Evolutionary conservation across 1,140 invertebrate species (phyloP), one percentile per base, ranked within the genome.

Genomic region (Microplitis demolitor): DNA sequence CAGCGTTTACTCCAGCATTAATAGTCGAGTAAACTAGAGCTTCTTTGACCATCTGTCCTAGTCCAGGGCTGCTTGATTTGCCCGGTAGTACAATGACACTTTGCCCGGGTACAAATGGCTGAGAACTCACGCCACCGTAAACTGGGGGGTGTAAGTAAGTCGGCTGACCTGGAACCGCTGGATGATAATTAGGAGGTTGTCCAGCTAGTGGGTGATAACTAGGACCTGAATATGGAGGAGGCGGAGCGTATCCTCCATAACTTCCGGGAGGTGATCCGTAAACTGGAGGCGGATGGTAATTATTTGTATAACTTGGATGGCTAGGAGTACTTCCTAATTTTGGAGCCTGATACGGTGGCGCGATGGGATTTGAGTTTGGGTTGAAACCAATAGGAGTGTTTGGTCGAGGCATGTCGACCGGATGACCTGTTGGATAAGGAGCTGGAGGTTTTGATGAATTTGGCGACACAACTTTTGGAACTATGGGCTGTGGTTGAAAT

Each of bases 41-140:
- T 69, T 85, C 83, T 16, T 83, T 83, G 51, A 85, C 68, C 37
- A 84, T 77, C 13, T 83, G 76, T 8, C 84, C 84, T 2, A 85
- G 53, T 33, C 82, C 81, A 56, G 74, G 75, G n/a, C 79, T 77
- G 6, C 67, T 78, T 53, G 75, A 60, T 6, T 83, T 77, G 14
- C 73, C 76, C 6, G 81, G 79, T 53, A 80, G 60, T 8, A 83
- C 70, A 33, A 85, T 61, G 0, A 83, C 64, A 4, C 81, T 81
- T 71, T 82, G 84, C 4, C 82, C 81, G n/a, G 84, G 78, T 60
- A 80, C 67, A 11, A 76, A 81, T 0, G 80, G 78, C 24, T 81
- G 80, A 9, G 61, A 54, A 50, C 50, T 56, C 13, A n/a, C 50
- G 35, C 73, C 73, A 13, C 73, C 73, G 61, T 74, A 70, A 16